Evolutionary conservation across 2,888 invertebrate genomes (phyloP).

Genomic region (Athrips mouffetella): DNA sequence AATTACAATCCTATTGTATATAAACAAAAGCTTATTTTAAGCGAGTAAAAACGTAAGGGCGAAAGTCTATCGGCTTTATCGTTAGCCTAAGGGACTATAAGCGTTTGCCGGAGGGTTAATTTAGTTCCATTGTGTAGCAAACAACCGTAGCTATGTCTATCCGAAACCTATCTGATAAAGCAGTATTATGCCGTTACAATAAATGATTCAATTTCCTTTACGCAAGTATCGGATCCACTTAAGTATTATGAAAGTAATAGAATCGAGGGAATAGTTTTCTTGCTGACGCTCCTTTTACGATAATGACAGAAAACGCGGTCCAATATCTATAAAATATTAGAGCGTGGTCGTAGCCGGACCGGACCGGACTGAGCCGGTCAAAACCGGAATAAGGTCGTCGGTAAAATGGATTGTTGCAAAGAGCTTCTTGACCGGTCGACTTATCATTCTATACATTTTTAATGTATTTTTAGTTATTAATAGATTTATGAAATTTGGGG

Average conservation of each 20-base stretch:
- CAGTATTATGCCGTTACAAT: slow-evolving; percentile 71
- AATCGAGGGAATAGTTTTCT: slow-evolving; percentile 74
- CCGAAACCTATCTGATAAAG: slow-evolving; percentile 69
- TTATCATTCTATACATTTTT: neutral
- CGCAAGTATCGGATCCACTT: slow-evolving; percentile 75
- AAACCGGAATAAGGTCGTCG: slow-evolving; percentile 32
- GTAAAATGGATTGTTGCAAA: too few species aligned
- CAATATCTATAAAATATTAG: slow-evolving; percentile 76
- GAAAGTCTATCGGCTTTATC: slow-evolving; percentile 6
- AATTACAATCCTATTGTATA: neutral
- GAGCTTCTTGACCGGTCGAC: too few species aligned
- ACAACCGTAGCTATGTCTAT: slow-evolving; percentile 61
- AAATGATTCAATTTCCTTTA: slow-evolving; percentile 77
- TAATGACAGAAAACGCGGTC: slow-evolving; percentile 74
- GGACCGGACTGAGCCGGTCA: slow-evolving; percentile 23
- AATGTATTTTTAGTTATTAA: too few species aligned
- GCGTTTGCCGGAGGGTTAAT: slow-evolving; percentile 32
- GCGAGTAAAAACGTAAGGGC: slow-evolving; percentile 6
- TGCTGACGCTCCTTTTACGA: slow-evolving; percentile 77
- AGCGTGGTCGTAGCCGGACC: slow-evolving; percentile 37
- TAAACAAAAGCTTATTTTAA: neutral
- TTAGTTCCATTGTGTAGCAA: slow-evolving; percentile 44
- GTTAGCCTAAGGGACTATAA: slow-evolving; percentile 9
- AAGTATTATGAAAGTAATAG: slow-evolving; percentile 77
- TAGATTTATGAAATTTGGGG: too few species aligned